Base-by-base conservation (phyloP, 2,797 vertebrate species). In the Remorina albescens region DNA sequence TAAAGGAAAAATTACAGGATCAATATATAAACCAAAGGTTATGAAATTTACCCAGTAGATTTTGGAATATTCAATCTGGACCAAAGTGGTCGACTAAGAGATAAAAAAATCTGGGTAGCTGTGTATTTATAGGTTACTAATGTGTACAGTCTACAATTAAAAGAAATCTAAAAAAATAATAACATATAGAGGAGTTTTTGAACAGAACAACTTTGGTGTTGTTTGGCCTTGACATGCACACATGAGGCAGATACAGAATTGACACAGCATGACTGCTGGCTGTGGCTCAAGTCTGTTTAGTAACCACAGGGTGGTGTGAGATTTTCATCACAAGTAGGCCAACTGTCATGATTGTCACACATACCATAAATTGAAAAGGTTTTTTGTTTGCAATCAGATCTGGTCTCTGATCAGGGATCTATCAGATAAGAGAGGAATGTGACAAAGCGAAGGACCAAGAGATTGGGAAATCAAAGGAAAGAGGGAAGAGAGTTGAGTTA, bases 401-500 rank as follows among this genome's bases (percentile, higher is more conserved):
- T 51, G 47, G 32, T 34, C 10, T 63, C 19, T 56, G 53, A 57
- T 37, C 44, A 34, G 60, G 55, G 7, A 57, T 60, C 30, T 36
- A 42, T 50, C 13, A 65, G 30, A 71, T 57, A 47, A 55, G 61
- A 59, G 60, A 66, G 19, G 54, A 23, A 39, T 1, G 9, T 25
- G 12, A 59, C 69, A 69, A 78, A 77, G 70, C 55, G 68, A 83
- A 78, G 63, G 56, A 47, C 47, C 37, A 58, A 32, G 21, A 70
- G 63, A 53, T 42, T 65, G 56, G 36, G 44, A 60, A 81, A 60
- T 74, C 34, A 78, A 42, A 6, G 16, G 15, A 42, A 6, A 42
- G 5, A 42, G 16, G 39, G 6, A 42, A 16, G 41, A 18, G 60
- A 41, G 64, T 16, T 46, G 39, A 86, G 83, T 92, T 90, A 93